These are phyloP conservation scores for Paratrypauchen microcephalus DNA, from an alignment of 2,797 vertebrate genomes.

Conservation along the genomic window DNA sequence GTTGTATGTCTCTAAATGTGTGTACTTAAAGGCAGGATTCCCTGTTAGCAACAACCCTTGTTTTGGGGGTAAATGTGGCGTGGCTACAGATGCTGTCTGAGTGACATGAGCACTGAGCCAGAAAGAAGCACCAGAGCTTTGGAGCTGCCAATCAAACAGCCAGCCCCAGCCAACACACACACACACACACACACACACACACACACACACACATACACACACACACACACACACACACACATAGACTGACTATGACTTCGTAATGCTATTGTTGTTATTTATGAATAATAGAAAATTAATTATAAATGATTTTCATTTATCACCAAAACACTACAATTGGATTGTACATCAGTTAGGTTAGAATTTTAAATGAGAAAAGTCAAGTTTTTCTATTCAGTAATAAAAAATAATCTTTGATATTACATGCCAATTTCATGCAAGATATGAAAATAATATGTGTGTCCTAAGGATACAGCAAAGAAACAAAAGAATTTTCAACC, in stretches of 20 bases:
- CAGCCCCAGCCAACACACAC: conserved; percentile 21
- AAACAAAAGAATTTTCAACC: background rate
- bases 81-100: conserved; percentile 50
- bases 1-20: background rate
- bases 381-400: background rate
- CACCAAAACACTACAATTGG: background rate
- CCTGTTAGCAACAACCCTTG: conserved; percentile 45
- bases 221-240: too few species aligned
- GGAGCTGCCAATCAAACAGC: conserved; percentile 29
- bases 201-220: too few species aligned
- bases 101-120: conserved; percentile 52
- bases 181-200: background rate
- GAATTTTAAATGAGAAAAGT: background rate
- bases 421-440: background rate
- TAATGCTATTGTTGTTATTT: background rate
- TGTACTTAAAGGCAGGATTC: conserved; percentile 45
- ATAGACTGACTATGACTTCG: too few species aligned
- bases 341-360: background rate
- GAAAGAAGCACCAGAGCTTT: conserved; percentile 36
- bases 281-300: background rate
- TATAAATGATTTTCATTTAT: background rate
- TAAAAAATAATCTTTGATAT: background rate
- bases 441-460: background rate
- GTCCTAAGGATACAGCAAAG: background rate
- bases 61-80: conserved; percentile 48